Evolutionary conservation across 2,113 vertebrate genomes (phyloP).

Genomic region (Arvicanthis niloticus): DNA sequence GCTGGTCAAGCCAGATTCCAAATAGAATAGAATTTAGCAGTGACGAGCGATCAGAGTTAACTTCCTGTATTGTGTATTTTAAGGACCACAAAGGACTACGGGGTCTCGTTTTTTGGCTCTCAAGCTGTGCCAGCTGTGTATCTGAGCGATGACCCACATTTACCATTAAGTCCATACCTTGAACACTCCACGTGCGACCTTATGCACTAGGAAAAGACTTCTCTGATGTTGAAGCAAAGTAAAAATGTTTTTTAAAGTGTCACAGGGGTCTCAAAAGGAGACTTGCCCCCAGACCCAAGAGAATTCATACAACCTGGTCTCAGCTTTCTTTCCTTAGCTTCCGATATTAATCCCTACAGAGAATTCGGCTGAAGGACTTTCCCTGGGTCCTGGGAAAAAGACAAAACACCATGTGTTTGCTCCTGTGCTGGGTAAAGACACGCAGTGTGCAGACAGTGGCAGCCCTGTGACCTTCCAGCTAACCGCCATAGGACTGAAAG

Average conservation of each 20-base stretch:
- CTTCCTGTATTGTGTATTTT: neutral
- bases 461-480: conserved; percentile 20
- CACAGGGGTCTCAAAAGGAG: neutral
- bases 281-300: neutral
- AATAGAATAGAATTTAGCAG: neutral
- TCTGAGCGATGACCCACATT: neutral
- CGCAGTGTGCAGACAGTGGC: conserved; percentile 2
- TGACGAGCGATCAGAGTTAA: rapidly evolving
- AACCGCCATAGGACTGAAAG: neutral
- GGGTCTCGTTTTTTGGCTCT: neutral
- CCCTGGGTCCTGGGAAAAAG: conserved; percentile 60
- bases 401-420: conserved; percentile 80
- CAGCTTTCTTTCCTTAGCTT: neutral
- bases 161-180: neutral
- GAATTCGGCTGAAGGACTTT: conserved; percentile 49
- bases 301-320: neutral
- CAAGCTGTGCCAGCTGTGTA: neutral
- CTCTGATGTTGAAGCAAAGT: conserved; percentile 15
- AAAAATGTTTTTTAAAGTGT: neutral
- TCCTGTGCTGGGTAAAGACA: conserved; percentile 31
- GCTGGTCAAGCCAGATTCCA: neutral
- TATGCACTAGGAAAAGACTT: neutral
- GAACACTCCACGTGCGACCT: neutral
- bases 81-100: neutral
- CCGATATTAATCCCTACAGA: neutral